Conservation (phyloP, 37 sponge, comb jelly and placozoan genomes). For the Ephydatia muelleri region DNA sequence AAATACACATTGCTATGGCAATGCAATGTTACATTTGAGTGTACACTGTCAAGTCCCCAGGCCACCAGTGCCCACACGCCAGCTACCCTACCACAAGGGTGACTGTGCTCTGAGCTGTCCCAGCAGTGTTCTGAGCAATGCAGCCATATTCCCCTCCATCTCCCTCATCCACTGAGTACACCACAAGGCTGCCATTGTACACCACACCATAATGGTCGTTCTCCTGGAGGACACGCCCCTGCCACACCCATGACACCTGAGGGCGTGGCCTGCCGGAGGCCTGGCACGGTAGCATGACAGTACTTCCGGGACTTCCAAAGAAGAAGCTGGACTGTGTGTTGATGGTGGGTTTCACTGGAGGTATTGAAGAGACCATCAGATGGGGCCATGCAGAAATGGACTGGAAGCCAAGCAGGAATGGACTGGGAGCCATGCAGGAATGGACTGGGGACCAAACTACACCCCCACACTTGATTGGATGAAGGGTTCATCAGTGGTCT, state of each 20-base stretch:
- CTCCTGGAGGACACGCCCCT: neutral
- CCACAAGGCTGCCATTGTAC: constrained; percentile 5
- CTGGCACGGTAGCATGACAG: neutral
- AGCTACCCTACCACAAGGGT: too few relatives aligned
- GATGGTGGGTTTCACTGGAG: neutral
- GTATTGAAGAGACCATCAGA: neutral
- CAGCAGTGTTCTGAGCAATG: neutral
- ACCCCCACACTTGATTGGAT: too few relatives aligned
- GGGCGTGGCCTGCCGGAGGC: neutral
- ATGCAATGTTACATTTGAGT: too few relatives aligned
- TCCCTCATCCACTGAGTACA: constrained; percentile 3
- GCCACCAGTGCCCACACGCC: too few relatives aligned
- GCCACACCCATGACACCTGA: neutral
- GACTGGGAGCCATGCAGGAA: too few relatives aligned
- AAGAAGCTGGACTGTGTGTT: neutral
- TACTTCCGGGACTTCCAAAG: neutral
- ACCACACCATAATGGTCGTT: neutral
- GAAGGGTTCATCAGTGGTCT: neutral
- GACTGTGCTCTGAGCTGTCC: neutral
- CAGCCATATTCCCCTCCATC: constrained; percentile 34
- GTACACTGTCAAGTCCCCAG: too few relatives aligned
- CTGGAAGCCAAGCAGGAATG: too few relatives aligned
- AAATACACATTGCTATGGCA: too few relatives aligned
- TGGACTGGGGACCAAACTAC: too few relatives aligned
- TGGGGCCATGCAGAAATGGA: too few relatives aligned